These are phyloP conservation scores for Vicugna pacos DNA, from an alignment of 2,113 vertebrate species.

Conservation along the genomic window DNA sequence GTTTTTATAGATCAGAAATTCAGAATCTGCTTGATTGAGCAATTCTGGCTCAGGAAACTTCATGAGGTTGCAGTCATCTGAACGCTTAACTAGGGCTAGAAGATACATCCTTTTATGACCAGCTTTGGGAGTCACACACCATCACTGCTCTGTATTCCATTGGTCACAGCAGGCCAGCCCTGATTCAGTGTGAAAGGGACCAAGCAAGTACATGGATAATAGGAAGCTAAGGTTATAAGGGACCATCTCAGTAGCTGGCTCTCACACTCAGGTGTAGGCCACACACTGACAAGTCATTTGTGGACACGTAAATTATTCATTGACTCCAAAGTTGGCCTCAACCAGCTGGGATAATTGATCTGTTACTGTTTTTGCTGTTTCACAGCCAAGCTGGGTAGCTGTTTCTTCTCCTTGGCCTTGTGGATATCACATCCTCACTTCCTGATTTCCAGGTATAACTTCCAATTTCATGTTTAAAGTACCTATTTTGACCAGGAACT, in stretches of 20 bases:
- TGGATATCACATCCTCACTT: not conserved
- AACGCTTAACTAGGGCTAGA: not conserved
- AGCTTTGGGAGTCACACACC: not conserved
- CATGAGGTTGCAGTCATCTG: not conserved
- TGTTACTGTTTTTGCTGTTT: not conserved
- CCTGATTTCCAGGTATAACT: not conserved
- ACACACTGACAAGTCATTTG: not conserved
- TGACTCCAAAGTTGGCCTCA: not conserved
- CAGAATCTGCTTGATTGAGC: not conserved
- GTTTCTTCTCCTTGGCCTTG: slow-evolving; percentile 7
- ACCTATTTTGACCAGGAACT: not conserved
- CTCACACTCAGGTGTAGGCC: not conserved
- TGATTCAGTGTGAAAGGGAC: not conserved
- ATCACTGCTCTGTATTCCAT: not conserved
- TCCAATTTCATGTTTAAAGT: slow-evolving; percentile 26
- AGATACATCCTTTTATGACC: not conserved
- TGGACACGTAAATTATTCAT: not conserved
- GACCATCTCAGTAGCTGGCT: not conserved
- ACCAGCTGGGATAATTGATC: not conserved
- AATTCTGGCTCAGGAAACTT: not conserved
- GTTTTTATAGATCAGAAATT: not conserved
- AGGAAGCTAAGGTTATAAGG: not conserved
- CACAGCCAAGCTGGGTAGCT: not conserved
- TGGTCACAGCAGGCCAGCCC: not conserved
- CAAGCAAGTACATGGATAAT: not conserved